Evolutionary conservation across 2,113 vertebrate genomes (phyloP).

Genomic region (Lucifuga dentata): DNA sequence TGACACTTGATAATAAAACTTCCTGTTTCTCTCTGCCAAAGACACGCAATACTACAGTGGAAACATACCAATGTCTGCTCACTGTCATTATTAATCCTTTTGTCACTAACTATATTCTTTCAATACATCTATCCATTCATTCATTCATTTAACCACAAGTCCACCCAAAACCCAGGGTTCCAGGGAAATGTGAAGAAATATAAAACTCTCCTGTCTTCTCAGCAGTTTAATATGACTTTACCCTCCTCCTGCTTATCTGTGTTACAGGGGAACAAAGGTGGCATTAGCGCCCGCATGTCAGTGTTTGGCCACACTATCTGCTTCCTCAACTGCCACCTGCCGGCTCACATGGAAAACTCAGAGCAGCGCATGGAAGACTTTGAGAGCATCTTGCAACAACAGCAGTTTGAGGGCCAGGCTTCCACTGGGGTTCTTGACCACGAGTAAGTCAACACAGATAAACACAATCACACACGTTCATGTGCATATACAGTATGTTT

Average conservation of each 20-base stretch:
- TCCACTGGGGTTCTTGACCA: slow-evolving; percentile 94
- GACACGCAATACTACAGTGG: slow-evolving; percentile 14
- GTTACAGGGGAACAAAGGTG: slow-evolving; percentile 96
- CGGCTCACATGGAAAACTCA: slow-evolving; percentile 95
- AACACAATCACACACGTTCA: background rate
- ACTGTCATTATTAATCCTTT: background rate
- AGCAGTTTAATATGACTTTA: background rate
- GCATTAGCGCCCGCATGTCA: slow-evolving; percentile 90
- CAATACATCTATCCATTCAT: background rate
- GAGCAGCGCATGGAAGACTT: slow-evolving; percentile 98
- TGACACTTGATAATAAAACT: slow-evolving; percentile 32
- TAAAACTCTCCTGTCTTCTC: background rate
- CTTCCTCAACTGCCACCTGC: slow-evolving; percentile 99
- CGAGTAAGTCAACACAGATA: slow-evolving; percentile 83
- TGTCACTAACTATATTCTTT: background rate
- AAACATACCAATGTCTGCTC: background rate
- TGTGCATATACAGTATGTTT: background rate
- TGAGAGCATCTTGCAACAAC: slow-evolving; percentile 96
- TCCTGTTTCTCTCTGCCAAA: slow-evolving; percentile 45
- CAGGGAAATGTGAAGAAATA: too few species aligned
- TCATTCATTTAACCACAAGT: too few species aligned
- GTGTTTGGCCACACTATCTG: slow-evolving; percentile 95
- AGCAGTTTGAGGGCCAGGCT: slow-evolving; percentile 91
- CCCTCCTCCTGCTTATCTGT: background rate
- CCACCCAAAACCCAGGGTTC: too few species aligned